Percentiles rank a stretch among this genome's conserved stretches.
These are phyloP conservation scores for Endotricha flammealis DNA, from an alignment of 2,888 invertebrate species.

Conservation along the genomic window DNA sequence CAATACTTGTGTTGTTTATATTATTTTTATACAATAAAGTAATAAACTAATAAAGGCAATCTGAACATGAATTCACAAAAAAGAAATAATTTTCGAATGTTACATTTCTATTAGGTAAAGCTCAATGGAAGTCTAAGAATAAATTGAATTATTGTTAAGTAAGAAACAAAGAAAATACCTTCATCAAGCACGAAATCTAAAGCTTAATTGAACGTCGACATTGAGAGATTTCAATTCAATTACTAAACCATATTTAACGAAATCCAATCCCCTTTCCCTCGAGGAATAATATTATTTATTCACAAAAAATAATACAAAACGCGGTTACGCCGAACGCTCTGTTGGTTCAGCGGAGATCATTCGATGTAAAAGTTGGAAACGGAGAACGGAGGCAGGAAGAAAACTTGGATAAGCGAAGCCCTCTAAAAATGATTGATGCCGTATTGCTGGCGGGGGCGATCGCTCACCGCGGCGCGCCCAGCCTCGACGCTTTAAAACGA, in stretches of 20 bases:
- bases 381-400: constrained; percentile 65
- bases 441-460: constrained; percentile 48
- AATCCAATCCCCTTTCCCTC: constrained; percentile 77
- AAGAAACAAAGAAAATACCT: constrained; percentile 69
- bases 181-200: constrained; percentile 65
- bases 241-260: constrained; percentile 79
- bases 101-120: constrained; percentile 13
- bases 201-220: constrained; percentile 77
- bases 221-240: constrained; percentile 79
- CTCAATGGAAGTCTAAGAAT: constrained; percentile 28
- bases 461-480: constrained; percentile 31
- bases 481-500: constrained; percentile 66
- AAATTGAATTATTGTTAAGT: constrained; percentile 57
- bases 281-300: constrained; percentile 78
- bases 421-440: constrained; percentile 79
- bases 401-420: constrained; percentile 77
- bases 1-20: too few relatives aligned
- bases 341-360: constrained; percentile 76
- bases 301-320: constrained; percentile 77
- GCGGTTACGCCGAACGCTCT: constrained; percentile 66
- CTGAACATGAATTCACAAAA: too few relatives aligned
- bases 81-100: too few relatives aligned
- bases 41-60: too few relatives aligned
- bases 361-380: constrained; percentile 70
- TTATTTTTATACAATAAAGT: too few relatives aligned